Conservation (phyloP, 2,113 vertebrate species). For the Anhinga rufa region DNA sequence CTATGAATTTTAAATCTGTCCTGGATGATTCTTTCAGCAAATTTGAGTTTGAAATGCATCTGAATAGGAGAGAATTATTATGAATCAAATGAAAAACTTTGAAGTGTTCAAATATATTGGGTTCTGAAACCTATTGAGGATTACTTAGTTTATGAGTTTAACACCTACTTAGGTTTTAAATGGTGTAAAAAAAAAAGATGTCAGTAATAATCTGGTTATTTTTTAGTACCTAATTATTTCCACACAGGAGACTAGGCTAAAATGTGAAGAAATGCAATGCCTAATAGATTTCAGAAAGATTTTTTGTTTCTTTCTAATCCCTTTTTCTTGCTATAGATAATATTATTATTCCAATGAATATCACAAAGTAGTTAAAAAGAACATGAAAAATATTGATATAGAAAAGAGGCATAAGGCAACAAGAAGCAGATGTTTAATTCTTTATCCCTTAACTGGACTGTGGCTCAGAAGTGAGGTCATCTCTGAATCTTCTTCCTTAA, state of each 20-base stretch:
- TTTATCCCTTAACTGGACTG: not conserved
- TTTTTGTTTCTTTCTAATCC: not conserved
- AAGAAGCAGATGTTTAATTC: not conserved
- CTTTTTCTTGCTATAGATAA: not conserved
- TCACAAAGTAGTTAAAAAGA: not conserved
- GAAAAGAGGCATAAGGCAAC: not conserved
- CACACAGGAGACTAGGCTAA: not conserved
- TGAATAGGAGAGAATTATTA: not conserved
- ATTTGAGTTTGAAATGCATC: not conserved
- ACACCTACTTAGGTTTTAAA: not conserved
- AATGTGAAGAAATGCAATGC: not conserved
- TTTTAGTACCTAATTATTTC: slow-evolving; percentile 25
- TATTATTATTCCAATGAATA: not conserved
- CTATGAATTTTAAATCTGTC: not conserved
- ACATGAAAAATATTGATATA: not conserved
- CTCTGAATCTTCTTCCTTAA: not conserved
- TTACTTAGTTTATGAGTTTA: not conserved
- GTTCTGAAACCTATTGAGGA: not conserved
- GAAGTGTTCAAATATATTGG: not conserved
- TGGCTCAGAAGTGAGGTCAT: not conserved
- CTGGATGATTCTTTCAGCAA: not conserved
- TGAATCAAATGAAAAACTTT: not conserved
- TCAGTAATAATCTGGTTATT: slow-evolving; percentile 2
- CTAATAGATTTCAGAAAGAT: not conserved
- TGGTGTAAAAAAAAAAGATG: not conserved